Base-by-base conservation (phyloP, 2,797 vertebrate species). In the Sebastes aleutianus region DNA sequence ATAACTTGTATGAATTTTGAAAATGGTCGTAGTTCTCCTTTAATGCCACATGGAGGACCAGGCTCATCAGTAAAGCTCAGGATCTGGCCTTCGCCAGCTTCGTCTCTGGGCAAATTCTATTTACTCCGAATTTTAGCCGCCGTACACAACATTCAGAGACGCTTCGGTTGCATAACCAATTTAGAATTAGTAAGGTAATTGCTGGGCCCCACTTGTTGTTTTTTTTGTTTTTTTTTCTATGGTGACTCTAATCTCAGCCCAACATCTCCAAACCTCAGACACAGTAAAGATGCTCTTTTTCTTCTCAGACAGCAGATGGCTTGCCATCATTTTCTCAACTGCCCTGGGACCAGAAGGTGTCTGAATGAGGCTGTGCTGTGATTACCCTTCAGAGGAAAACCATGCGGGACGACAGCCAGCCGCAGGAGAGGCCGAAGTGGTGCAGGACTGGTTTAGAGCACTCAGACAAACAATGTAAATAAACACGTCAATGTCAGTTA, bases 301-400 rank as follows among this genome's bases (percentile, higher is more conserved):
- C 82, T 75, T 68, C 79, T 78, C 87, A 89, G 88, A 92, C 86
- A 84, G 77, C 68, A 78, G 82, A 91, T 83, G 82, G 73, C 62
- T 87, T 79, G 76, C 82, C 78, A 84, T 87, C 71, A 82, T 87
- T 90, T 88, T 90, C 82, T 87, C 82, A 83, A 76, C 76, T 76
- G 76, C 73, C 34, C 83, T 86, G 85, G 70, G 88, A 90, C 70
- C 81, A 79, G 84, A 85, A 93, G 85, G 90, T 91, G 90, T 92
- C 80, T 90, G 85, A 86, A 83, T 70, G 76, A 91, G 87, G 39
- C 84, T 78, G 53, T 39, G 84, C 74, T 91, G 85, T 92, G 91
- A 89, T 92, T 92, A 88, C 75, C 87, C 80, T 79, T 76, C 71
- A 86, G 89, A 91, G 84, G 78, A 88, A 92, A 94, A 94, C 93